Percentiles rank a stretch among this genome's conserved stretches.
phyloP scores from a whole-genome alignment of 53 echinoderm and acorn worm species.

The Crossaster papposus region DNA sequence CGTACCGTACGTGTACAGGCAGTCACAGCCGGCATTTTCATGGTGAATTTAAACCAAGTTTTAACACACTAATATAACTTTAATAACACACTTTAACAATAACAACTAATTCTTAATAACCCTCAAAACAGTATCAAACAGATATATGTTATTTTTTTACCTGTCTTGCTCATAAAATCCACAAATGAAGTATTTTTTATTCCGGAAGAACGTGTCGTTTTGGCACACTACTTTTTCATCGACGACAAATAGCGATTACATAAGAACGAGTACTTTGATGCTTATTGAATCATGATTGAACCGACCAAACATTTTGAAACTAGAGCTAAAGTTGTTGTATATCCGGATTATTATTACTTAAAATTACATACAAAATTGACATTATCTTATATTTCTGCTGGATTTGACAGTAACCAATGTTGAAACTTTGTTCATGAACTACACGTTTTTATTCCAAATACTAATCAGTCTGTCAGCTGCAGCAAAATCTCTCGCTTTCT shows the following conservation, averaged over 20 bases:
- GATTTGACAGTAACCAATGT: background rate
- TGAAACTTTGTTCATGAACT: constrained; percentile 20
- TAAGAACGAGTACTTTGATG: constrained; percentile 15
- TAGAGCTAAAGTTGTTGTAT: background rate
- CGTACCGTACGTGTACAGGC: too few relatives aligned
- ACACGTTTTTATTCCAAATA: constrained; percentile 23
- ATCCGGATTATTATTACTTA: background rate
- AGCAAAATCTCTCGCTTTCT: constrained; percentile 50
- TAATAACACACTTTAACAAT: background rate
- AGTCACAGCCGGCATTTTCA: background rate
- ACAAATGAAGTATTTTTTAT: constrained; percentile 23
- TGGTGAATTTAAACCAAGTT: background rate
- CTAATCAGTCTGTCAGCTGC: constrained; percentile 45
- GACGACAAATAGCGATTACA: constrained; percentile 35
- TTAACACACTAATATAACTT: background rate
- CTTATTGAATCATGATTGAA: background rate
- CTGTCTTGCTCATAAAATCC: constrained; percentile 48
- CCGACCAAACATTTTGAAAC: background rate
- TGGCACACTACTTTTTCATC: constrained; percentile 46
- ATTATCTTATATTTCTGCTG: background rate
- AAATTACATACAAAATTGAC: background rate
- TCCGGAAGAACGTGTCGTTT: constrained; percentile 31
- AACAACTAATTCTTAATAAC: background rate
- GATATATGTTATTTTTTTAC: background rate
- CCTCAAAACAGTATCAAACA: background rate